A percentile compares a stretch with the other conserved stretches of the same genome.
Evolutionary conservation across 2,888 invertebrate species (phyloP).

Genomic region (Sussaba pulchella): DNA sequence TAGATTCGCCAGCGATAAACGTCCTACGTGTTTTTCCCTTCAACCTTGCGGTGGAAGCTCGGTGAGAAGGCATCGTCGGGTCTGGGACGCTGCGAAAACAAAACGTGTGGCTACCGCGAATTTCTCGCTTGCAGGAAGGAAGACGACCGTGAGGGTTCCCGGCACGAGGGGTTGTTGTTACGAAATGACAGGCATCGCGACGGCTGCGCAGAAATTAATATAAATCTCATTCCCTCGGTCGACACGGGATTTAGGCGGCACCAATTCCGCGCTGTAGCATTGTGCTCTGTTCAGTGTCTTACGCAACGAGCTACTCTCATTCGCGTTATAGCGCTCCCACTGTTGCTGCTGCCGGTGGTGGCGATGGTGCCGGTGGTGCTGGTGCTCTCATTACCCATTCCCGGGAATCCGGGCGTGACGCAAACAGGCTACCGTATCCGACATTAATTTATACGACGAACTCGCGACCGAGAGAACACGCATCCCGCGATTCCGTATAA

Average conservation of each 20-base stretch:
- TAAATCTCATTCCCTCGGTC: constrained; percentile 78
- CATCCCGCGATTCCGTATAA: constrained; percentile 42
- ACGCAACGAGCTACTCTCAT: constrained; percentile 64
- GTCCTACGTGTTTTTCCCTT: constrained; percentile 47
- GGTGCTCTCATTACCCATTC: constrained; percentile 66
- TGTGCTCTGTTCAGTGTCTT: constrained; percentile 71
- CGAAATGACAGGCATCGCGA: constrained; percentile 68
- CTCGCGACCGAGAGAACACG: constrained; percentile 33
- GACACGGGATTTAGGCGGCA: constrained; percentile 56
- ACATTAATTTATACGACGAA: constrained; percentile 65
- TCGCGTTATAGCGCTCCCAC: neutral
- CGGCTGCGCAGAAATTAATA: constrained; percentile 79
- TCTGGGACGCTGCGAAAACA: constrained; percentile 21
- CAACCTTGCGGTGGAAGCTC: constrained; percentile 52
- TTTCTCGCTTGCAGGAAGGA: constrained; percentile 23
- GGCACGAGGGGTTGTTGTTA: constrained; percentile 54
- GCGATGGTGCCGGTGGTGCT: constrained; percentile 1
- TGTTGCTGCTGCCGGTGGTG: constrained; percentile 10
- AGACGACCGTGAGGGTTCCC: constrained; percentile 39
- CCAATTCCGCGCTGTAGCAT: constrained; percentile 8
- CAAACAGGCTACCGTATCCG: constrained; percentile 66
- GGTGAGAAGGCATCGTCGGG: constrained; percentile 18
- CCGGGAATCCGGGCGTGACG: constrained; percentile 69
- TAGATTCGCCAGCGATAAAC: constrained; percentile 1
- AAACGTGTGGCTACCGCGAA: constrained; percentile 43